These are phyloP conservation scores for Coracias cyanogaster DNA, from an alignment of 2,797 vertebrate species.

Conservation along the genomic window DNA sequence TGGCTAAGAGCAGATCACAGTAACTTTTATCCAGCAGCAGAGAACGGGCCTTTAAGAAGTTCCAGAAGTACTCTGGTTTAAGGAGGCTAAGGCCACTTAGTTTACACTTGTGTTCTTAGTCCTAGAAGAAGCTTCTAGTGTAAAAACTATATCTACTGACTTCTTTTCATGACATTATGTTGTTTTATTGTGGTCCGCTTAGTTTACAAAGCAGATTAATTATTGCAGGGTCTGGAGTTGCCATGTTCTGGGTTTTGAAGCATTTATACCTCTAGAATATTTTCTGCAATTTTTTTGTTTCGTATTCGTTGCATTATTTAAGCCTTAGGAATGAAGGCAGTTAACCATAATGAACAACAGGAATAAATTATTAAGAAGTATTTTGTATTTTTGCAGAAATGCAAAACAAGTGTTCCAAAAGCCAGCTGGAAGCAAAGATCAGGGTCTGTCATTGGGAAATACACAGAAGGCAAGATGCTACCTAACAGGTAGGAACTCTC, in stretches of 20 bases:
- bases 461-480: slow-evolving; percentile 73
- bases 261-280: not conserved
- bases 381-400: slow-evolving; percentile 82
- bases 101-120: not conserved
- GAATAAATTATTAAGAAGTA: not conserved
- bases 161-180: not conserved
- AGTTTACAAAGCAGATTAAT: not conserved
- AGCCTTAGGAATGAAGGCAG: not conserved
- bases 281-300: not conserved
- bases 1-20: not conserved
- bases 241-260: not conserved
- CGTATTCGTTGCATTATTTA: not conserved
- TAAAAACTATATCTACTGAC: not conserved
- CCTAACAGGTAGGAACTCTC: slow-evolving; percentile 81
- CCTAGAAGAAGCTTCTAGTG: not conserved
- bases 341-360: not conserved
- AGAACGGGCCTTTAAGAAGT: not conserved
- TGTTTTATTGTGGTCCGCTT: not conserved
- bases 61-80: not conserved
- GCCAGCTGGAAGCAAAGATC: slow-evolving; percentile 78
- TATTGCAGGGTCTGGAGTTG: not conserved
- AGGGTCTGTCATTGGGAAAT: slow-evolving; percentile 77
- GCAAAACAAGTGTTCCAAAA: slow-evolving; percentile 69
- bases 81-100: not conserved
- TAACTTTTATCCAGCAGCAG: not conserved